Evolutionary conservation across 1,140 invertebrate species (phyloP).

Genomic region (Dendroctonus valens): DNA sequence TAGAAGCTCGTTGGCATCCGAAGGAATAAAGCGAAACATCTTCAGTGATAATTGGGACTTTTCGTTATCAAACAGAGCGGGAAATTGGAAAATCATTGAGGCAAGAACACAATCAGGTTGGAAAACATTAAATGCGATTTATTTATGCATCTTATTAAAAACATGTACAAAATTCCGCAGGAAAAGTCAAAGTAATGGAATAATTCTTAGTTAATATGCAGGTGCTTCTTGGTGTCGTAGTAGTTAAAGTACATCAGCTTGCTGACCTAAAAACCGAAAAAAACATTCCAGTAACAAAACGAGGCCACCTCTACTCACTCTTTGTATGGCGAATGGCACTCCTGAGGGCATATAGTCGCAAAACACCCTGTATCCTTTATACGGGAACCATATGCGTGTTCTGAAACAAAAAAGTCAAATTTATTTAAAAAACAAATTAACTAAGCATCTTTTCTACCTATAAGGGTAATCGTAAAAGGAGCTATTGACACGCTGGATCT

Average conservation of each 20-base stretch:
- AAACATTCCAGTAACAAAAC: not conserved
- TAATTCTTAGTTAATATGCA: conserved; percentile 18
- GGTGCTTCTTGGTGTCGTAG: conserved; percentile 24
- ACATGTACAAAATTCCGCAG: not conserved
- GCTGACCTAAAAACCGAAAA: conserved; percentile 25
- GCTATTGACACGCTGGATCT: conserved; percentile 30
- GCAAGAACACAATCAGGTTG: not conserved
- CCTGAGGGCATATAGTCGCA: conserved; percentile 35
- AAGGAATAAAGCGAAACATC: not conserved
- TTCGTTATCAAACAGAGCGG: too few species aligned
- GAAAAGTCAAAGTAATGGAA: too few species aligned
- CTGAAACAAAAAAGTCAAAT: conserved; percentile 9
- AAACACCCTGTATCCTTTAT: conserved; percentile 30
- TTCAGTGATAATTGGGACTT: not conserved
- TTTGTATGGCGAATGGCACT: conserved; percentile 31
- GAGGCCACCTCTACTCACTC: conserved; percentile 23
- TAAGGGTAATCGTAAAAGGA: conserved; percentile 34
- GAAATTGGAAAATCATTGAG: not conserved
- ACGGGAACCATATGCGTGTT: conserved; percentile 35
- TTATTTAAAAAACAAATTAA: too few species aligned
- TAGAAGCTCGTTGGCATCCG: too few species aligned
- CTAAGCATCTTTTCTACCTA: conserved; percentile 5
- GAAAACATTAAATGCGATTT: not conserved
- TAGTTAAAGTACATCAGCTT: conserved; percentile 29
- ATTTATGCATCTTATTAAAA: not conserved